Conservation (phyloP, 2,797 vertebrate species). For the Pipistrellus pygmaeus region DNA sequence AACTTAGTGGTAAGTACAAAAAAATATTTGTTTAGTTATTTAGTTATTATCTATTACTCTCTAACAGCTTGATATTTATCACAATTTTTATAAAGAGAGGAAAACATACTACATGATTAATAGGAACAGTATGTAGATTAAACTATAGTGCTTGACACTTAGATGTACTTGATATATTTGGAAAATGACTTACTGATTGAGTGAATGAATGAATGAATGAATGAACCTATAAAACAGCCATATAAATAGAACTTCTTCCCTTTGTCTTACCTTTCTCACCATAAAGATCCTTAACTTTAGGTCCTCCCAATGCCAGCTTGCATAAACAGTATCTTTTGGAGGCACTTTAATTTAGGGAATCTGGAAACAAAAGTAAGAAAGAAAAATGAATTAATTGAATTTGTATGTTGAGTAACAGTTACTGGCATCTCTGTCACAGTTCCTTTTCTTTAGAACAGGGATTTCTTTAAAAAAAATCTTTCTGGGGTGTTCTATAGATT, state of each 20-base stretch:
- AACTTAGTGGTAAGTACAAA: neutral
- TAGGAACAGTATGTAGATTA: neutral
- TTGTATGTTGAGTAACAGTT: conserved; percentile 12
- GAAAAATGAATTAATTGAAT: conserved; percentile 22
- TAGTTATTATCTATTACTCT: neutral
- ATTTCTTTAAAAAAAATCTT: neutral
- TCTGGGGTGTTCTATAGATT: conserved; percentile 13
- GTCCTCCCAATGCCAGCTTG: neutral
- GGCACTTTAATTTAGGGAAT: neutral
- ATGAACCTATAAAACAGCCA: neutral
- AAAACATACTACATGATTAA: neutral
- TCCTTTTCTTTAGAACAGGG: conserved; percentile 31
- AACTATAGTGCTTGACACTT: neutral
- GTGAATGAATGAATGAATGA: neutral
- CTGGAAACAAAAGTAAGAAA: neutral
- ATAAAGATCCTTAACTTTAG: neutral
- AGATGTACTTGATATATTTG: neutral
- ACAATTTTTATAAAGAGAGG: neutral
- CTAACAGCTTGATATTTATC: neutral
- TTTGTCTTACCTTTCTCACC: neutral
- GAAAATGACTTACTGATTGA: neutral
- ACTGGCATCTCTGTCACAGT: neutral
- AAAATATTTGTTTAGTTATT: neutral
- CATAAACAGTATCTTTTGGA: neutral
- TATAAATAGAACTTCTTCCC: neutral